phyloP scores from a whole-genome alignment of 2,888 invertebrate species.

The Cepaea hortensis region DNA sequence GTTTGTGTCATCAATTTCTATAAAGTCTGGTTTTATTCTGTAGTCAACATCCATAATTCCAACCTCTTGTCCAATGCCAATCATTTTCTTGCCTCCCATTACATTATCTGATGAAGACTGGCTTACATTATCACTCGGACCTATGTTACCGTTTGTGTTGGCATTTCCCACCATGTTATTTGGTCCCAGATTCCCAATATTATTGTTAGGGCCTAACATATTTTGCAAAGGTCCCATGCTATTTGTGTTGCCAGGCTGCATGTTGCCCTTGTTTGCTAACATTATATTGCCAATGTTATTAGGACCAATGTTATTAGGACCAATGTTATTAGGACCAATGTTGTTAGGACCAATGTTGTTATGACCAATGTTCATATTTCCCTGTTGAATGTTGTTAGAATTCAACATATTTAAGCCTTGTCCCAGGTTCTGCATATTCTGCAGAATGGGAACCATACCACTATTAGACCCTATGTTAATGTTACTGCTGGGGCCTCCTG shows the following conservation, averaged over 20 bases:
- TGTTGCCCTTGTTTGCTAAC: conserved; percentile 18
- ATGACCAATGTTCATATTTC: conserved; percentile 30
- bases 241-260: conserved; percentile 3
- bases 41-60: conserved; percentile 49
- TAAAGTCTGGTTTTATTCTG: conserved; percentile 30
- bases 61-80: conserved; percentile 37
- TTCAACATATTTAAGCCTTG: conserved; percentile 2
- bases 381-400: conserved; percentile 35
- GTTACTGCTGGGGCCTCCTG: conserved; percentile 30
- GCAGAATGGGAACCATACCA: conserved; percentile 34
- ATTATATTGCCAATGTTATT: conserved; percentile 6
- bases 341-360: conserved; percentile 29
- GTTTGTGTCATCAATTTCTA: conserved; percentile 33
- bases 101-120: neutral
- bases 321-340: conserved; percentile 18
- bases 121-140: neutral
- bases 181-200: conserved; percentile 16
- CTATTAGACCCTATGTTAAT: conserved; percentile 32
- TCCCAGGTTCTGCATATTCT: conserved; percentile 39
- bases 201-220: conserved; percentile 9
- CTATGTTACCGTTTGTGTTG: conserved; percentile 15
- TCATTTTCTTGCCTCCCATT: neutral
- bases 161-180: conserved; percentile 32
- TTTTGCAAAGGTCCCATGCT: conserved; percentile 41
- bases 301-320: neutral